Base-by-base conservation (phyloP, 2,888 invertebrate genomes). In the Teleogryllus oceanicus region DNA sequence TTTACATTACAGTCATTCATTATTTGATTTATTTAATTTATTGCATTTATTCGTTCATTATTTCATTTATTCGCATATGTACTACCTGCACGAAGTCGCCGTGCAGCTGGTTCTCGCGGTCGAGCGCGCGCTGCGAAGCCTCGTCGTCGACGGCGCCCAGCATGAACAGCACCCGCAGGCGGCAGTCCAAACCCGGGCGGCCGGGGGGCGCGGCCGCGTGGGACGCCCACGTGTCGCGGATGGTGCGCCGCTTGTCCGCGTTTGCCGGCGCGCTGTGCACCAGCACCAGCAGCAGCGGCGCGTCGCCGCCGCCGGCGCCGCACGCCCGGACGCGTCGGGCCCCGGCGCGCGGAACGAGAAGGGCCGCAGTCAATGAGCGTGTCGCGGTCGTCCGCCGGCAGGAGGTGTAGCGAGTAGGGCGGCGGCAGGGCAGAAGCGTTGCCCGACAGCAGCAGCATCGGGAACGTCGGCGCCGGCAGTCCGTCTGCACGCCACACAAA, bases 251-350 rank as follows among this genome's bases (percentile, higher is more conserved):
- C 82, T 93, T 92, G 21, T 89, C 89, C 37, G 87, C 86, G 85
- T 95, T 92, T 10, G 84, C 85, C 0, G 94, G 93, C 0, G 93
- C 92, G 0, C 94, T 93, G 84, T 93, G 91, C 4, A 93, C 88
- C 50, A 93, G 87, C 81, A 94, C 89, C 24, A 94, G 87, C 13
- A 93, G 87, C 49, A 93, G 86, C 18, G 92, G 87, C 11, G 84
- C 75, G 21, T 12, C 75, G 75, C 75, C 13, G 21, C 24, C 21
- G 77, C 79, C 87, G 87, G 85, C 92, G 94, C 20, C 87, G 86
- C 85, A 94, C 94, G 84, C 91, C 87, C 78, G 88, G 77, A 93
- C 85, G 85, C 92, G 90, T 75, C 92, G 90, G 80, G 92, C 86
- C 75, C 85, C 84, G 20, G 84, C 83, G 81, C 85, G 79, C 87